These are phyloP conservation scores for Bradypodion ventrale DNA, from an alignment of 2,797 vertebrate species.

Conservation along the genomic window DNA sequence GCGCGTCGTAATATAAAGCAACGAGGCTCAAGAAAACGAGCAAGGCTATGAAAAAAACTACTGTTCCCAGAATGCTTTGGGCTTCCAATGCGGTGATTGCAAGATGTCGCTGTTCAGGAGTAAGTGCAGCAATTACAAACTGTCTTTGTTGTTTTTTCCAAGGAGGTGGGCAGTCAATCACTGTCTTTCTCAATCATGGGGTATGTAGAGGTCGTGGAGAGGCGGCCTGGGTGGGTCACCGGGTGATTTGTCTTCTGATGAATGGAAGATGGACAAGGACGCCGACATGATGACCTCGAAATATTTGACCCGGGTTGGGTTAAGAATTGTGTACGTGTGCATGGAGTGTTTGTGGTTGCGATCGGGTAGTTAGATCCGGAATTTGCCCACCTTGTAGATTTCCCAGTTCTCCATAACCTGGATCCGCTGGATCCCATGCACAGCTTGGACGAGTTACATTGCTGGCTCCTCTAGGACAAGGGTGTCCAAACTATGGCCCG, in stretches of 20 bases:
- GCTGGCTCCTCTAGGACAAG: too few relatives aligned
- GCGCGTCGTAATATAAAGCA: background rate
- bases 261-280: background rate
- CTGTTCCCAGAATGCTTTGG: constrained; percentile 12
- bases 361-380: too few relatives aligned
- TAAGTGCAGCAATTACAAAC: background rate
- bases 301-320: too few relatives aligned
- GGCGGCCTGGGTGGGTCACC: too few relatives aligned
- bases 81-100: background rate
- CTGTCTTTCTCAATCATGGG: background rate
- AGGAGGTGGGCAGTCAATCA: background rate
- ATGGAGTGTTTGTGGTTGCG: too few relatives aligned
- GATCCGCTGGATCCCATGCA: too few relatives aligned
- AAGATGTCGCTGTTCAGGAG: constrained; percentile 4
- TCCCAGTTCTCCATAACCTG: too few relatives aligned
- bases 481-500: too few relatives aligned
- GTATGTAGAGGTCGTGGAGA: background rate
- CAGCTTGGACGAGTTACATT: too few relatives aligned
- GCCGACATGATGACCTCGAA: background rate
- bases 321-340: background rate
- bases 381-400: too few relatives aligned
- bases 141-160: too few relatives aligned
- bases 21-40: too few relatives aligned
- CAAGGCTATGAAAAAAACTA: constrained; percentile 8
- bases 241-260: background rate